Base-by-base conservation (phyloP, 2,797 vertebrate genomes). In the Chromis chromis region DNA sequence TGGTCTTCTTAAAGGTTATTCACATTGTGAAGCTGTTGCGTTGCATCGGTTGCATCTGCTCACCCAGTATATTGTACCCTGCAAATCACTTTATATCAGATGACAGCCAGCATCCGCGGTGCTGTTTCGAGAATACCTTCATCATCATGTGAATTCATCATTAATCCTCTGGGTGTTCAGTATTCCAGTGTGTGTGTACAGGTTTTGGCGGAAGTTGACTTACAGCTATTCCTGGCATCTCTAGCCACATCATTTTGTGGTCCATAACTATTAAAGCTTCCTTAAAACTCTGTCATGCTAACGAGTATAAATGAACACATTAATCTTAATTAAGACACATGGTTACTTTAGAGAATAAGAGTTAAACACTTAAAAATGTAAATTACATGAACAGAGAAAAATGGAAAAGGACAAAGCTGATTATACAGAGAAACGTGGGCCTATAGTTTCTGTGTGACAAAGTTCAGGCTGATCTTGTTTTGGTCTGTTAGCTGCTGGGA, bases 241-340 rank as follows among this genome's bases (percentile, higher is more conserved):
- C 22, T 16, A 17, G 31, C 52, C 14, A 27, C 46, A 49, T 69
- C 3, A 54, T 27, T 56, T 16, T 33, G 12, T 14, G 27, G 33
- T 13, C 33, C 1, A 24, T 28, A 55, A n/a, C 2, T 4, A 28
- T 53, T 44, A 56, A 36, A 52, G 4, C 27, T 33, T 28, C 24
- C 62, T 71, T 57, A 4, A 44, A 42, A 48, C 28, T n/a, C 42
- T 57, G 28, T 3, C 25, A 50, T 62, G 63, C 55, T 70, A 50
- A 77, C 59, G 42, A 65, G 42, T 22, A 11, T 67, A 52, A 55
- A 36, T 58, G 31, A 65, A 56, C 42, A 17, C 31, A 62, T 78
- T 80, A 54, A 74, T 70, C 36, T 63, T 53, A 31, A 70, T 78
- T 54, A 56, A 63, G 54, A 24, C 22, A 33, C 5, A 2, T n/a